These are phyloP conservation scores for Cranoglanis bouderius DNA, from an alignment of 2,113 vertebrate genomes.

Conservation along the genomic window DNA sequence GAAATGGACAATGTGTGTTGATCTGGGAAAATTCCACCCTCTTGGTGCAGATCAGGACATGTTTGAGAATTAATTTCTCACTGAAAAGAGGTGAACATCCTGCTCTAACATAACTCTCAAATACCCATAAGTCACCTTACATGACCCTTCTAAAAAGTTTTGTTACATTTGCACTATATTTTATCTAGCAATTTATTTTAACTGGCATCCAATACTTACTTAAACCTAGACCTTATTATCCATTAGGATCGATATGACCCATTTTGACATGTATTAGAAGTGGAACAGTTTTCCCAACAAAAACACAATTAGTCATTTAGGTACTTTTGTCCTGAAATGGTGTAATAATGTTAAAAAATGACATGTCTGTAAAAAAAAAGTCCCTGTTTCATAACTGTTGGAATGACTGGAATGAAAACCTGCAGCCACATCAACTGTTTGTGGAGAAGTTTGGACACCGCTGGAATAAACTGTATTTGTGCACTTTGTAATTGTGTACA, in stretches of 20 bases:
- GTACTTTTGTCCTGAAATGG: neutral
- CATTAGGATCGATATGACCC: neutral
- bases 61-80: neutral
- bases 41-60: slow-evolving; percentile 12
- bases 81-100: neutral
- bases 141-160: neutral
- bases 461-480: neutral
- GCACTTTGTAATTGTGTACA: neutral
- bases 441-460: neutral
- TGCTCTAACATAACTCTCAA: neutral
- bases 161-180: neutral
- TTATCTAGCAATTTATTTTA: neutral
- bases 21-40: neutral
- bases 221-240: neutral
- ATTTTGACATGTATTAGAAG: too few species aligned
- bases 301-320: neutral
- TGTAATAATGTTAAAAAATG: neutral
- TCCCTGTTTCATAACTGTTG: neutral
- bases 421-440: neutral
- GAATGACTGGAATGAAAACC: neutral
- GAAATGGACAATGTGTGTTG: neutral
- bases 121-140: neutral
- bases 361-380: neutral
- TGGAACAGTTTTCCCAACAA: neutral
- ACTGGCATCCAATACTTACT: neutral